Base-by-base conservation (phyloP, 1,140 invertebrate species). In the Leucophenga varia region DNA sequence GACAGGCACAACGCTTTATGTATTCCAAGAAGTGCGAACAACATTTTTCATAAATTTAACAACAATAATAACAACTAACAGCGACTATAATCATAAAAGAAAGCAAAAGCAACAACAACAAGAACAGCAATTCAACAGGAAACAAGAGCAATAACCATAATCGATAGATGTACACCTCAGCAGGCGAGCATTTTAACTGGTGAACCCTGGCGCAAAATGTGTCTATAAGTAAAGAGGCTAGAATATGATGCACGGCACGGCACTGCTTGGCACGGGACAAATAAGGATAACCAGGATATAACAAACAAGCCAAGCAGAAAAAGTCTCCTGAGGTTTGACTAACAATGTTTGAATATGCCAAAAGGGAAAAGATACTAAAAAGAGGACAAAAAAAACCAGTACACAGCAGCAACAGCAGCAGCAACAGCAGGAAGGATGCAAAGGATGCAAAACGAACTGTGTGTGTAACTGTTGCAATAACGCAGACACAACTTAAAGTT, bases 1-100 rank as follows among this genome's bases (percentile, higher is more conserved):
- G n/a, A n/a, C n/a, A n/a, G n/a, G n/a, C n/a, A n/a, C n/a, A n/a
- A n/a, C n/a, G n/a, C n/a, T n/a, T n/a, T n/a, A n/a, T n/a, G n/a
- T n/a, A n/a, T n/a, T n/a, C n/a, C n/a, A n/a, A n/a, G n/a, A 70
- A 72, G 68, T 72, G 68, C 69, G 68, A 72, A 72, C 61, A 72
- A 64, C 61, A 72, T 68, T 72, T 72, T 72, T 72, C 69, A 72
- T 69, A 72, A 72, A 72, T 72, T 72, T 63, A 72, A 65, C 69
- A 47, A 52, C 53, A 46, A 43, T 34, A 46, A 51, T n/a, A n/a
- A 43, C 14, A 21, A 47, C 25, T 37, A 49, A 42, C 34, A 14
- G 16, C 16, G 14, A 49, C 28, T 37, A 49, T 49, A 37, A 49
- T 12, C 31, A 41, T 20, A 9, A 12, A 12, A 42, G 16, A 16